Percentiles rank a stretch among this genome's conserved stretches.
Evolutionary conservation across 2,888 invertebrate genomes (phyloP).

Genomic region (Nomada goodeniana): DNA sequence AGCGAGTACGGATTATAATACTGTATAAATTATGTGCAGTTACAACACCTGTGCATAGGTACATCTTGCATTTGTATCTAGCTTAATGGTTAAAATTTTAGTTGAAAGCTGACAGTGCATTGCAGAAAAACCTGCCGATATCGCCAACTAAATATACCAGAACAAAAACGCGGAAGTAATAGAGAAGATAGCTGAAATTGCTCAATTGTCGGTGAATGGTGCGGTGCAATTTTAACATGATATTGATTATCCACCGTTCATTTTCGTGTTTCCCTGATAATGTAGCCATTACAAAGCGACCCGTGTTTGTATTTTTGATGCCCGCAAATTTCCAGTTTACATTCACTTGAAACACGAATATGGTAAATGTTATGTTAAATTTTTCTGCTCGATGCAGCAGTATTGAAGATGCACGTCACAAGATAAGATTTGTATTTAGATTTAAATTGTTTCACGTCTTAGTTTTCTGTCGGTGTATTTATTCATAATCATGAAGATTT

Average conservation of each 20-base stretch:
- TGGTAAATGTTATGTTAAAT: neutral
- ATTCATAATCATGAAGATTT: too few relatives aligned
- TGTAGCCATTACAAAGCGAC: neutral
- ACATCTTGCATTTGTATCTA: neutral
- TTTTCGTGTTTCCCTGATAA: neutral
- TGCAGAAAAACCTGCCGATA: neutral
- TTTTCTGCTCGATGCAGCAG: neutral
- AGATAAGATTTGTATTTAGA: neutral
- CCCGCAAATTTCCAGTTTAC: neutral
- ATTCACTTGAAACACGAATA: neutral
- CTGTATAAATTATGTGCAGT: too few relatives aligned
- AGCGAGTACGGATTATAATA: too few relatives aligned
- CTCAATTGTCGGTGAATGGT: conserved; percentile 14
- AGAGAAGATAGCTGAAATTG: conserved; percentile 18
- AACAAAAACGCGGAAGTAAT: neutral
- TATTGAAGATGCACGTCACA: neutral
- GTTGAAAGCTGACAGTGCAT: neutral
- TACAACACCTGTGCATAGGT: too few relatives aligned
- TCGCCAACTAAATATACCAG: neutral
- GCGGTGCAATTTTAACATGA: conserved; percentile 22
- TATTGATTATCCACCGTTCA: conserved; percentile 11
- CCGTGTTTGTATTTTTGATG: neutral
- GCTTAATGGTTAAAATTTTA: neutral
- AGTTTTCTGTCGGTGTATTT: too few relatives aligned
- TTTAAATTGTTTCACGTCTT: neutral